Conservation (phyloP, 2,888 invertebrate species). For the Caenorhabditis japonica region DNA sequence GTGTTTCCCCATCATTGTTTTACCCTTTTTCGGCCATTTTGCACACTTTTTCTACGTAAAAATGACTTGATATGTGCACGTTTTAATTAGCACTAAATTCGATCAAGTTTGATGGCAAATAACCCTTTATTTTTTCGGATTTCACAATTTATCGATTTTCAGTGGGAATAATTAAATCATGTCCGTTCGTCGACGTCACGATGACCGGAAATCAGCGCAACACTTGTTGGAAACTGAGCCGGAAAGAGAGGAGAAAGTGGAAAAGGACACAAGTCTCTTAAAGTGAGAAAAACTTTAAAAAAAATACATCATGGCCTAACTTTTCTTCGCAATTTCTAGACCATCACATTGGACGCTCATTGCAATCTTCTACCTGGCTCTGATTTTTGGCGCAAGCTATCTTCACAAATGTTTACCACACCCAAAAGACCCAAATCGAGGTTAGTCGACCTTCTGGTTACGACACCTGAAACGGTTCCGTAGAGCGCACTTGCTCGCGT, state of each 20-base stretch:
- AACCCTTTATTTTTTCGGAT: no score
- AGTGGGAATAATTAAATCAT: conserved; percentile 8
- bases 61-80: not conserved
- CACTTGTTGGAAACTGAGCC: conserved; percentile 3
- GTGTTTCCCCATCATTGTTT: not conserved
- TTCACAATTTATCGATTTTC: not conserved
- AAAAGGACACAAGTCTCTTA: conserved; percentile 14
- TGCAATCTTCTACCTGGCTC: conserved; percentile 31
- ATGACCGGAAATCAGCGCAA: conserved; percentile 1
- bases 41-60: not conserved
- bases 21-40: not conserved
- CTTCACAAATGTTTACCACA: conserved; percentile 59
- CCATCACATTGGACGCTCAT: conserved; percentile 53
- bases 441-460: no score
- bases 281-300: conserved; percentile 12
- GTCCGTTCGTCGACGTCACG: conserved; percentile 41
- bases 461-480: no score
- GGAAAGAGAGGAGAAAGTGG: conserved; percentile 21
- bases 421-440: conserved; percentile 56
- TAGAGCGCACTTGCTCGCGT: no score
- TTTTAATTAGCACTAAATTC: no score
- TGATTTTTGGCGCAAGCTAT: conserved; percentile 32
- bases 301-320: conserved; percentile 15
- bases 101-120: no score
- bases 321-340: conserved; percentile 10